A percentile compares a stretch with the other conserved stretches of the same genome.
Conservation (phyloP, 2,888 invertebrate species). For the Atrina japonica region DNA sequence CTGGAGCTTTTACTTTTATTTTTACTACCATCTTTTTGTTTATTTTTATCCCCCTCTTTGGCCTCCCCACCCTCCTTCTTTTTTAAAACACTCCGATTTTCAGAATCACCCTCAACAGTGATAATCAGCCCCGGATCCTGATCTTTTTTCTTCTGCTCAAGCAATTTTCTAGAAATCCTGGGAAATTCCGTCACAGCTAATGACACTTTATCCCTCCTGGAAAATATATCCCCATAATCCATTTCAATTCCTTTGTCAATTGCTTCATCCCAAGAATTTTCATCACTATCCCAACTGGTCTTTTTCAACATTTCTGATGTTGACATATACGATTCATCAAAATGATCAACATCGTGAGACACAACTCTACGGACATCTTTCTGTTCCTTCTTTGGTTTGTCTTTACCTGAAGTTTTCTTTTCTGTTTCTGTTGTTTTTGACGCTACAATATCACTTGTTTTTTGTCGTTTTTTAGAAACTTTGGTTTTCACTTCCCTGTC, state of each 20-base stretch:
- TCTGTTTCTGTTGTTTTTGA: slow-evolving; percentile 12
- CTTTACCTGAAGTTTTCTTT: slow-evolving; percentile 19
- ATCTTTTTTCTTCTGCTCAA: slow-evolving; percentile 3
- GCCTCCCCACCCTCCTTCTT: slow-evolving; percentile 63
- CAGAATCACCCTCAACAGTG: slow-evolving; percentile 41
- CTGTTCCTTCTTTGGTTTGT: slow-evolving; percentile 8
- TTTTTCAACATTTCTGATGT: slow-evolving; percentile 20
- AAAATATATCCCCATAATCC: slow-evolving; percentile 19
- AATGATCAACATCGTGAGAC: slow-evolving; percentile 29
- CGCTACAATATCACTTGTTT: neutral
- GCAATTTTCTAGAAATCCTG: neutral
- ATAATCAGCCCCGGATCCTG: slow-evolving; percentile 17
- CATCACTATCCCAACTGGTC: slow-evolving; percentile 29
- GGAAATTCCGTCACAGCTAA: neutral
- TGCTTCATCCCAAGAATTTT: slow-evolving; percentile 43
- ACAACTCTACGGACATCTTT: slow-evolving; percentile 35
- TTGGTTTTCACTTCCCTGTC: slow-evolving; percentile 2
- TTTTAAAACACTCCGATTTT: slow-evolving; percentile 23
- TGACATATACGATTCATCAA: too few relatives aligned
- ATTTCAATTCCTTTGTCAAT: slow-evolving; percentile 41
- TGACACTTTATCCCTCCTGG: neutral
- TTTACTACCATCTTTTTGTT: slow-evolving; percentile 49
- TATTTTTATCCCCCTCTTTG: slow-evolving; percentile 42
- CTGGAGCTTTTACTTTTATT: slow-evolving; percentile 1
- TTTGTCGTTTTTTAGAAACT: slow-evolving; percentile 34